Conservation (phyloP, 2,113 vertebrate genomes). For the Agelaius phoeniceus region DNA sequence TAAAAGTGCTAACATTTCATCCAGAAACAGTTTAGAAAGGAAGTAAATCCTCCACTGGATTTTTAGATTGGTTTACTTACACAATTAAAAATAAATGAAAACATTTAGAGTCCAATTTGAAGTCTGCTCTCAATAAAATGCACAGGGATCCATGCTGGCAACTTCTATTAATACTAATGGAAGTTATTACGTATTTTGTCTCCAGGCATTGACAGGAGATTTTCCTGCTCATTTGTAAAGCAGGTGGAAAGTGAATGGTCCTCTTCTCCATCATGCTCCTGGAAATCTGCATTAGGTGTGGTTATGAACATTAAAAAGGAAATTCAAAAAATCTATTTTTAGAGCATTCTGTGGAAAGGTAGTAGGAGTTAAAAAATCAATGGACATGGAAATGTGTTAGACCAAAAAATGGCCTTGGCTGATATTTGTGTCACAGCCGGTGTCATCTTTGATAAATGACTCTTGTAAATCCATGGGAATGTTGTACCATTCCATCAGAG, state of each 20-base stretch:
- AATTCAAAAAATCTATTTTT: not conserved
- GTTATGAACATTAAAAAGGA: not conserved
- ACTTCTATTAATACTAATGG: not conserved
- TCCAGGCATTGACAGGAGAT: not conserved
- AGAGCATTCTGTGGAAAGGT: not conserved
- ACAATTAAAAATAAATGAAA: slow-evolving; percentile 47
- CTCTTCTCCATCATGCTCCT: not conserved
- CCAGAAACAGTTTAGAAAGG: not conserved
- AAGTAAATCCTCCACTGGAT: not conserved
- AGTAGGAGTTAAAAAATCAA: slow-evolving; percentile 1
- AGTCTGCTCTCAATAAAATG: not conserved
- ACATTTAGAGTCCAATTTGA: not conserved
- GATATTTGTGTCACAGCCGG: slow-evolving; percentile 13
- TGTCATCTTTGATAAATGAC: slow-evolving; percentile 54
- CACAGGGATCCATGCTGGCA: not conserved
- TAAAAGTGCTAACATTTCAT: not conserved
- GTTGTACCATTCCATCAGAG: slow-evolving; percentile 4
- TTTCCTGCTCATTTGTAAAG: slow-evolving; percentile 10
- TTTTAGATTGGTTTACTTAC: not conserved
- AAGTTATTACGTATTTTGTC: slow-evolving; percentile 11
- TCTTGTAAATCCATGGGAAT: slow-evolving; percentile 55
- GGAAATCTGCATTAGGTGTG: not conserved
- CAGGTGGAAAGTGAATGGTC: not conserved
- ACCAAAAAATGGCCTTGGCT: slow-evolving; percentile 40
- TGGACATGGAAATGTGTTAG: not conserved